Percentiles rank a stretch among this genome's conserved stretches.
Conservation (phyloP, 2,113 vertebrate species). For the Vimba vimba region DNA sequence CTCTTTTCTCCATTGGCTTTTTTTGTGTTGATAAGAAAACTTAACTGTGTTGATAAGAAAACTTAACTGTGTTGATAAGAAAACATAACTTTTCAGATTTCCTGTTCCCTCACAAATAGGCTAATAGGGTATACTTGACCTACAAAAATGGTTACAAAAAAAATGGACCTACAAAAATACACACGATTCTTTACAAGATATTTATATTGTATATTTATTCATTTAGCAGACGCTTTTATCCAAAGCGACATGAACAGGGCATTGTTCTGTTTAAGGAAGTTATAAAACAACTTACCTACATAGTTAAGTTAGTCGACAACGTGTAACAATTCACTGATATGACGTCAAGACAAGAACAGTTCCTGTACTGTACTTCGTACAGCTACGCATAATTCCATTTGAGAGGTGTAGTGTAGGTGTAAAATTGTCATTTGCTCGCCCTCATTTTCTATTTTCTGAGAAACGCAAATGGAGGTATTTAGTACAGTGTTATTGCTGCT, state of each 20-base stretch:
- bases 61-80: not conserved
- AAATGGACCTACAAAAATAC: constrained; percentile 5
- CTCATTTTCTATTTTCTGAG: not conserved
- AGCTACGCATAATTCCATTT: not conserved
- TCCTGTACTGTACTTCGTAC: not conserved
- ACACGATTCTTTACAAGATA: not conserved
- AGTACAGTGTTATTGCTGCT: not conserved
- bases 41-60: not conserved
- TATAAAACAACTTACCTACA: not conserved
- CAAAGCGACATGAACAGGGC: not conserved
- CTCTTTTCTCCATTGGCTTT: not conserved
- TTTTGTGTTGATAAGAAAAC: not conserved
- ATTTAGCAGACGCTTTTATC: too few relatives aligned
- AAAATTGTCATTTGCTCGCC: not conserved
- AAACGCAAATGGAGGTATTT: not conserved
- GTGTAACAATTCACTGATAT: not conserved
- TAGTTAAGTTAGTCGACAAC: not conserved
- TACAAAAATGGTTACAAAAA: not conserved
- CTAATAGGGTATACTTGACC: not conserved
- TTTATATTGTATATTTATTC: too few relatives aligned
- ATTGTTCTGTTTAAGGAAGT: constrained; percentile 29
- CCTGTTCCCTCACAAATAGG: not conserved
- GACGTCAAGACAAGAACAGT: not conserved
- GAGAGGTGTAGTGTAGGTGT: not conserved
- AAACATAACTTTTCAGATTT: not conserved